Conservation (phyloP, 2,797 vertebrate species). For the Meda fulgida region DNA sequence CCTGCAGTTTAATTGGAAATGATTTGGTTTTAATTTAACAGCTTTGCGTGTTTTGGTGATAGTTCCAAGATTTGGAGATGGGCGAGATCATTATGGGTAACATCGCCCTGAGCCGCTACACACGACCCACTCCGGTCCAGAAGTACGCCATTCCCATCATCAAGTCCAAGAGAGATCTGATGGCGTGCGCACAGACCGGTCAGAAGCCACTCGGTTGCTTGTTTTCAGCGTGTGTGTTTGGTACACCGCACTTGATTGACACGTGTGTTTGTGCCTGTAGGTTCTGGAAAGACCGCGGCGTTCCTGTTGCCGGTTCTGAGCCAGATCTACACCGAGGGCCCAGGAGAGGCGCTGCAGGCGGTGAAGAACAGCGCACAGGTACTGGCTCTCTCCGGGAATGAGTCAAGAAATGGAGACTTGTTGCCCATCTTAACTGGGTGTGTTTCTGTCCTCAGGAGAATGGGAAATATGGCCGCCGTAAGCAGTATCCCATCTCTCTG, state of each 20-base stretch:
- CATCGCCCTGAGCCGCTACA: slow-evolving; percentile 90
- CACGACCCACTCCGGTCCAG: slow-evolving; percentile 95
- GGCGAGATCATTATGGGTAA: slow-evolving; percentile 99
- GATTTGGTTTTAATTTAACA: too few relatives aligned
- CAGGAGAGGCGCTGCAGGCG: slow-evolving; percentile 90
- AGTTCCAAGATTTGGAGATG: slow-evolving; percentile 98
- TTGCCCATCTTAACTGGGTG: background rate
- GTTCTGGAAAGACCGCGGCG: slow-evolving; percentile 97
- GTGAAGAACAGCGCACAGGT: slow-evolving; percentile 23
- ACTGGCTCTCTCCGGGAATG: background rate
- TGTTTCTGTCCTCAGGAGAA: slow-evolving; percentile 55
- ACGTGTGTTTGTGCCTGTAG: slow-evolving; percentile 66
- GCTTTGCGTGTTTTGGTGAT: background rate
- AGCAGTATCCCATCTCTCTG: slow-evolving; percentile 93
- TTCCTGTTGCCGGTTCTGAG: slow-evolving; percentile 97
- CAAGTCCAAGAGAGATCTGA: slow-evolving; percentile 95
- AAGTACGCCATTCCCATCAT: slow-evolving; percentile 99
- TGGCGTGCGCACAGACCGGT: slow-evolving; percentile 99
- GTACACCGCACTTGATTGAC: too few relatives aligned
- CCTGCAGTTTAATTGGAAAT: too few relatives aligned
- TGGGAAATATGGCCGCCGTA: slow-evolving; percentile 92
- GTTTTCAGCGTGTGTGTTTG: background rate
- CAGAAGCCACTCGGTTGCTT: slow-evolving; percentile 27
- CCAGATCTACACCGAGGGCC: slow-evolving; percentile 95
- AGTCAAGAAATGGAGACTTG: too few relatives aligned